A percentile compares a stretch with the other conserved stretches of the same genome.
Conservation (phyloP, 2,797 vertebrate species). For the Discoglossus pictus region DNA sequence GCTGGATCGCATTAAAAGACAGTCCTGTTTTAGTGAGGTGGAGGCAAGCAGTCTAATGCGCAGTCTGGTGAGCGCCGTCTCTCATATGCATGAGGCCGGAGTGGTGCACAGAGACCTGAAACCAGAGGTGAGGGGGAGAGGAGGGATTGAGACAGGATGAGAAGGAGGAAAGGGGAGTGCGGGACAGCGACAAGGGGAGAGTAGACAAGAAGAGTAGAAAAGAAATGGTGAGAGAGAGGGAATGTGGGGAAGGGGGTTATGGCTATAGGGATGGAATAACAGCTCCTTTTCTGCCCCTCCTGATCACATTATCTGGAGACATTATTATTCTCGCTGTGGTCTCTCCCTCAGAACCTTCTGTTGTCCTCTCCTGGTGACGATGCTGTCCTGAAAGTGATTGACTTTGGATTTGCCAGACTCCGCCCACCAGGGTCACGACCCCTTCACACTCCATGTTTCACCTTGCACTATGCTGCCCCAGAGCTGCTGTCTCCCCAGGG, state of each 20-base stretch:
- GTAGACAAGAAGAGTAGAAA: background rate
- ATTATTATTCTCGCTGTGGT: too few relatives aligned
- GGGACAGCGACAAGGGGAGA: background rate
- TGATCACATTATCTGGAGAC: too few relatives aligned
- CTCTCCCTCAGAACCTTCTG: conserved; percentile 77
- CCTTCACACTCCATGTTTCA: conserved; percentile 91
- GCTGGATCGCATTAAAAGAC: conserved; percentile 85
- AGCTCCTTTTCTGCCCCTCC: too few relatives aligned
- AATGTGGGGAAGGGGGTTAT: background rate
- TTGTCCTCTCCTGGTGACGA: conserved; percentile 82
- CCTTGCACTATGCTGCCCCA: conserved; percentile 88
- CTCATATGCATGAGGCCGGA: conserved; percentile 90
- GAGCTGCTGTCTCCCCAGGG: conserved; percentile 86
- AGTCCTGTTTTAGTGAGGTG: conserved; percentile 87
- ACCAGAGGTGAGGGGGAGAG: conserved; percentile 79
- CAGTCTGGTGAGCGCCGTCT: conserved; percentile 85
- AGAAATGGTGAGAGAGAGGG: too few relatives aligned
- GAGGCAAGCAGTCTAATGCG: conserved; percentile 89
- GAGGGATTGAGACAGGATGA: background rate
- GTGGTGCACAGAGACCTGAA: conserved; percentile 92
- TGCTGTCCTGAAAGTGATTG: conserved; percentile 86
- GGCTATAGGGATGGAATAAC: background rate
- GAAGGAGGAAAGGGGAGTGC: background rate
- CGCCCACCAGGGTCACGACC: conserved; percentile 80
- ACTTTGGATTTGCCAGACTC: conserved; percentile 89